phyloP scores from a whole-genome alignment of 1,140 invertebrate species.

The Penaeus vannamei region DNA sequence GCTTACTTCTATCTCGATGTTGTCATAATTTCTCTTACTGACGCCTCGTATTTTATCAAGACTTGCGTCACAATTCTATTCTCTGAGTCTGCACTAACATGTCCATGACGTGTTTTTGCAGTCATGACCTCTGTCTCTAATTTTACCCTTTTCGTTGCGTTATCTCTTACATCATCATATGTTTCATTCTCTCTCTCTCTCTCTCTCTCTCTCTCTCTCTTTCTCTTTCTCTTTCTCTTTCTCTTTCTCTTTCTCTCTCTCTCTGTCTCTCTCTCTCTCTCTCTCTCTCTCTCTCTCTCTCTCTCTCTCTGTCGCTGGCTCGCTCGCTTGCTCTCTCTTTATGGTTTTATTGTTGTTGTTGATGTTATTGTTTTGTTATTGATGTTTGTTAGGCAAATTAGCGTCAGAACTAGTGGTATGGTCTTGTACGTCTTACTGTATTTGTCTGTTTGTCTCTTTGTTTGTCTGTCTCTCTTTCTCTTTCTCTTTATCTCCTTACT shows the following conservation, averaged over 20 bases:
- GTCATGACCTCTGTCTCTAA: neutral
- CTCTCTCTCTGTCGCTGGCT: neutral
- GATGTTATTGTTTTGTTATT: too few species aligned
- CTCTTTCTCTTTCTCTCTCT: neutral
- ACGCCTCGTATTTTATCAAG: neutral
- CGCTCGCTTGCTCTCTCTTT: neutral
- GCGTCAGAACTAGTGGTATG: too few species aligned
- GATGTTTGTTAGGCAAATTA: too few species aligned
- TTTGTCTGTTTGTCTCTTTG: too few species aligned
- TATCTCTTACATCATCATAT: neutral
- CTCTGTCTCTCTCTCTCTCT: slow-evolving; percentile 17
- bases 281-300: slow-evolving; percentile 17
- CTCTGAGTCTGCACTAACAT: too few species aligned
- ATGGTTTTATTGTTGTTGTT: neutral
- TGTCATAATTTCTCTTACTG: neutral
- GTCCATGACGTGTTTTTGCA: too few species aligned
- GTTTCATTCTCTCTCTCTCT: neutral
- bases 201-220: neutral
- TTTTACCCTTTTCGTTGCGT: neutral
- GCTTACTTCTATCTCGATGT: neutral
- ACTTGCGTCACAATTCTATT: neutral
- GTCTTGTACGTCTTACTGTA: too few species aligned
- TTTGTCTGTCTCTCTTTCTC: too few species aligned
- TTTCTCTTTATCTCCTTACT: too few species aligned
- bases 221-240: neutral